Base-by-base conservation (phyloP, 2,888 invertebrate species). In the Trachelus tabidus region DNA sequence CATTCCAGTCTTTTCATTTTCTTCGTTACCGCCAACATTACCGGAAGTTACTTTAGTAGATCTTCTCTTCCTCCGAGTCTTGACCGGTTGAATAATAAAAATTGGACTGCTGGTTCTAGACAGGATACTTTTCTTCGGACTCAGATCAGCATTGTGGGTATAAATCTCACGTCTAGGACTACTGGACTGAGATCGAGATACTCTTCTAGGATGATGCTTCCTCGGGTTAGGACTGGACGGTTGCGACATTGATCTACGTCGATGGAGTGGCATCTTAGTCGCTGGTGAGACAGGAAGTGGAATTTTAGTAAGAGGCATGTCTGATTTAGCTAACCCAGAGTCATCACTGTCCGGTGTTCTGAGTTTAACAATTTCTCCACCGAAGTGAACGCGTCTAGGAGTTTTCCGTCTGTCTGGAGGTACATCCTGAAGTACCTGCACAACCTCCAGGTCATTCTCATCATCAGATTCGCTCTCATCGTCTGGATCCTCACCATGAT, bases 311-410 rank as follows among this genome's bases (percentile, higher is more conserved):
- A n/a, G 73, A 77, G 11, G 80, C 56, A 68, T 78, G 84, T 79
- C 1, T 83, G 75, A 12, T 81, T 80, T 68, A 77, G 81, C 4
- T 83, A 84, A 4, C 79, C 81, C 81, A 75, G 90, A 90, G 77
- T 95, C 95, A 87, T 97, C 97, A 89, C 96, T 96, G 84, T 97
- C 97, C 0, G 97, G 97, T 23, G 97, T 97, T 81, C 97, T 92
- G 91, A 97, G 94, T 92, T 97, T 97, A 4, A 97, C 95, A 82
- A 96, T 94, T 92, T 97, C 97, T n/a, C 97, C 97, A 6, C 97
- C 97, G 85, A 97, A 97, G 75, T 96, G 94, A 12, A 97, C 97
- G 86, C 96, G 94, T 88, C 96, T 94, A 0, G 95, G 94, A 0
- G 94, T 94, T 83, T 94, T 93, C 34, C 94, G 93, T 56, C 91